These are phyloP conservation scores for Rotaria socialis DNA, from an alignment of 2,888 invertebrate species.

Conservation along the genomic window DNA sequence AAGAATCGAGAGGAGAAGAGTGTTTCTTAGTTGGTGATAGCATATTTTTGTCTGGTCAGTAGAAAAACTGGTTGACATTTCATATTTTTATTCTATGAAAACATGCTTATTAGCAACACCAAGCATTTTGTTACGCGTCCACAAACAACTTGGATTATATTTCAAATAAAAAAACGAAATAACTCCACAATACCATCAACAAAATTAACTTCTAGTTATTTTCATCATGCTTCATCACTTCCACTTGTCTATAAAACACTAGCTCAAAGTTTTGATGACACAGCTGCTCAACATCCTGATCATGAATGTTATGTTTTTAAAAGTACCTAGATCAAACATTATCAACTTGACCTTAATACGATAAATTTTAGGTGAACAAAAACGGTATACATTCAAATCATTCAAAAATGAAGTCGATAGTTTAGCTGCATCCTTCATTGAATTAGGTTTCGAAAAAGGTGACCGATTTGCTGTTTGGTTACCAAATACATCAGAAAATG, in stretches of 20 bases:
- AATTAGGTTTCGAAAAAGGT: conserved; percentile 38
- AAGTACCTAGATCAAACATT: no score
- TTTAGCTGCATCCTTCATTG: conserved; percentile 34
- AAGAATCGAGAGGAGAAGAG: neutral
- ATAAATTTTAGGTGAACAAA: neutral
- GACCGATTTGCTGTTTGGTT: conserved; percentile 42
- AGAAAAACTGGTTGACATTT: no score
- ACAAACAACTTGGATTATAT: neutral
- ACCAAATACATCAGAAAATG: conserved; percentile 40
- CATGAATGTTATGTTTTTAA: neutral
- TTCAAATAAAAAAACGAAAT: neutral
- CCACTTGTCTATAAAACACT: neutral
- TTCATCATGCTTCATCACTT: neutral
- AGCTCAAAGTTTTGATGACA: neutral
- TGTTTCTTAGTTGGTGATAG: neutral
- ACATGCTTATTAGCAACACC: neutral
- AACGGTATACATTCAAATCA: conserved; percentile 28
- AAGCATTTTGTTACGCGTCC: neutral
- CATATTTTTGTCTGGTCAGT: no score
- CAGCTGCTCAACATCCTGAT: neutral
- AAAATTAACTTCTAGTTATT: neutral
- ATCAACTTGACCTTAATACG: no score
- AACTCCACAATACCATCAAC: neutral
- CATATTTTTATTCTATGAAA: no score
- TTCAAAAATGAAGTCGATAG: conserved; percentile 38